These are phyloP conservation scores for Nebria salina DNA, from an alignment of 2,888 invertebrate genomes.

Conservation along the genomic window DNA sequence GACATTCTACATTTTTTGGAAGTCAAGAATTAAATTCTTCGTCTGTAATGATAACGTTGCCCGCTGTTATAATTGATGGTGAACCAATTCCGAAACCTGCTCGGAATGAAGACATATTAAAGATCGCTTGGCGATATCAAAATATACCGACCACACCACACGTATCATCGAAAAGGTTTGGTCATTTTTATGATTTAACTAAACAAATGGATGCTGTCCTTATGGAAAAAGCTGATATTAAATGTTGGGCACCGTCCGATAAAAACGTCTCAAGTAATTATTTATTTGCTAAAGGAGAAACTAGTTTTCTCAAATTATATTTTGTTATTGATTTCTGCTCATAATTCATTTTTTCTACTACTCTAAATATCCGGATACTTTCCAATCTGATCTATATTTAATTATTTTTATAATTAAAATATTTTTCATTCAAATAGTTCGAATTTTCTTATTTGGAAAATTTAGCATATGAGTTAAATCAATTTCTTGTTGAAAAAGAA, in stretches of 20 bases:
- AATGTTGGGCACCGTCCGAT: slow-evolving; percentile 65
- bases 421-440: no score
- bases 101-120: slow-evolving; percentile 71
- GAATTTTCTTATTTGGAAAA: no score
- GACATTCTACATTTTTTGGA: slow-evolving; percentile 78
- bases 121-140: slow-evolving; percentile 92
- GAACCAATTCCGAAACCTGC: slow-evolving; percentile 47
- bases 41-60: slow-evolving; percentile 68
- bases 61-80: slow-evolving; percentile 66
- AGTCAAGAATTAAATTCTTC: slow-evolving; percentile 76
- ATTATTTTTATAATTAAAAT: no score
- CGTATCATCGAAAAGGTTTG: slow-evolving; percentile 68
- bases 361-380: no score
- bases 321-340: background rate
- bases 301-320: background rate
- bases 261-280: slow-evolving; percentile 42
- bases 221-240: slow-evolving; percentile 68
- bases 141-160: slow-evolving; percentile 71
- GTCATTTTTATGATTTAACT: slow-evolving; percentile 85
- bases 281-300: background rate
- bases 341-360: background rate
- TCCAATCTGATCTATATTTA: no score
- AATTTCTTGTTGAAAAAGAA: no score
- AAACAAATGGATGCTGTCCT: slow-evolving; percentile 72
- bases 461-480: no score